Evolutionary conservation across 2,888 invertebrate genomes (phyloP).

Genomic region (Sesamia inferens): DNA sequence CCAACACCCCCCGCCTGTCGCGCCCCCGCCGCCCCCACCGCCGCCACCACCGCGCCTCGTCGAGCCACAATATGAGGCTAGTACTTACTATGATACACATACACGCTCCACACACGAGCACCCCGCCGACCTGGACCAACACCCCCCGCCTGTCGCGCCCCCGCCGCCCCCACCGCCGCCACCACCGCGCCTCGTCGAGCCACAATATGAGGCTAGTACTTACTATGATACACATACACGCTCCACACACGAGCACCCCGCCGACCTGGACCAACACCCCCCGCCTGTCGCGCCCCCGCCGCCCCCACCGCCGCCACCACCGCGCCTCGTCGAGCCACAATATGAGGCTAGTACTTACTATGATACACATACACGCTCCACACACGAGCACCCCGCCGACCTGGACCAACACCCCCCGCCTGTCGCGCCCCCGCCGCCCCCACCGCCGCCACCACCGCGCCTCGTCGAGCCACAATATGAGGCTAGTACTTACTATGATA

Average conservation of each 20-base stretch:
- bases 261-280: slow-evolving; percentile 10
- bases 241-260: slow-evolving; percentile 15
- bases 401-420: slow-evolving; percentile 43
- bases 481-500: slow-evolving; percentile 66
- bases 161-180: slow-evolving; percentile 11
- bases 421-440: slow-evolving; percentile 25
- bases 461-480: slow-evolving; percentile 37
- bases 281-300: slow-evolving; percentile 48
- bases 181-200: slow-evolving; percentile 24
- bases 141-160: slow-evolving; percentile 44
- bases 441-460: slow-evolving; percentile 17
- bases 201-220: slow-evolving; percentile 67
- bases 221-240: slow-evolving; percentile 48
- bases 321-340: slow-evolving; percentile 30
- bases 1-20: slow-evolving; percentile 44
- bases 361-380: slow-evolving; percentile 47
- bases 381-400: slow-evolving; percentile 8
- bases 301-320: slow-evolving; percentile 7
- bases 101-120: slow-evolving; percentile 51
- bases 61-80: slow-evolving; percentile 67
- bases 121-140: slow-evolving; percentile 13
- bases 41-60: slow-evolving; percentile 14
- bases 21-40: slow-evolving; percentile 13
- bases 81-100: slow-evolving; percentile 3
- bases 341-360: slow-evolving; percentile 67